A percentile compares a stretch with the other conserved stretches of the same genome.
phyloP scores from a whole-genome alignment of 2,888 invertebrate species.

The Autographa pulchrina region DNA sequence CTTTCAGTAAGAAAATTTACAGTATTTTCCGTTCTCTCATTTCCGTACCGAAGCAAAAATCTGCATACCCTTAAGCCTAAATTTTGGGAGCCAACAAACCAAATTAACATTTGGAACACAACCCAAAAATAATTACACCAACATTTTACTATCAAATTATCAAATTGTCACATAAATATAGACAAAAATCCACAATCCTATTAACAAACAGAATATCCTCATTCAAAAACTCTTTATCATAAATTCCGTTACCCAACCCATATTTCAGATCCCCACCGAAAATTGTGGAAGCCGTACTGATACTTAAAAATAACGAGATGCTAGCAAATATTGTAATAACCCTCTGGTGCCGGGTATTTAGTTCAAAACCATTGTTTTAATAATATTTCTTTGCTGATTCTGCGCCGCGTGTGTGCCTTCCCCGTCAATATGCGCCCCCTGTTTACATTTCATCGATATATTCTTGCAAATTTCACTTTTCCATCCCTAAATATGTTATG shows the following conservation, averaged over 20 bases:
- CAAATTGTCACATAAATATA: constrained; percentile 39
- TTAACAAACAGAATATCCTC: constrained; percentile 57
- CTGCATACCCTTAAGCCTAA: not conserved
- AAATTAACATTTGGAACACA: not conserved
- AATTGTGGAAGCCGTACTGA: constrained; percentile 82
- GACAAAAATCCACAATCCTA: constrained; percentile 49
- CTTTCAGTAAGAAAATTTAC: not conserved
- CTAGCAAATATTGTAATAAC: constrained; percentile 88
- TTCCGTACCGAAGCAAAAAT: not conserved
- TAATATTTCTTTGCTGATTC: constrained; percentile 80
- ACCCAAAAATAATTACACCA: not conserved
- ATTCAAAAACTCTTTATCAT: constrained; percentile 62
- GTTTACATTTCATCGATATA: constrained; percentile 81
- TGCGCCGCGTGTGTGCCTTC: constrained; percentile 55
- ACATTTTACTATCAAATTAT: constrained; percentile 17
- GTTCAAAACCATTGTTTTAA: constrained; percentile 79
- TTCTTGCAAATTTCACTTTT: constrained; percentile 74
- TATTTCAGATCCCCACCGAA: constrained; percentile 60
- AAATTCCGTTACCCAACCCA: constrained; percentile 54
- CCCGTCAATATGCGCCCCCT: constrained; percentile 71
- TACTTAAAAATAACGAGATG: constrained; percentile 90
- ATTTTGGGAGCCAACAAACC: not conserved
- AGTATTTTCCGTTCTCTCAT: not conserved
- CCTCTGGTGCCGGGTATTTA: constrained; percentile 71
- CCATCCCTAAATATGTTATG: constrained; percentile 78